Evolutionary conservation across 2,113 vertebrate species (phyloP), one percentile per base, ranked within the genome.

Genomic region (Mesocricetus auratus): DNA sequence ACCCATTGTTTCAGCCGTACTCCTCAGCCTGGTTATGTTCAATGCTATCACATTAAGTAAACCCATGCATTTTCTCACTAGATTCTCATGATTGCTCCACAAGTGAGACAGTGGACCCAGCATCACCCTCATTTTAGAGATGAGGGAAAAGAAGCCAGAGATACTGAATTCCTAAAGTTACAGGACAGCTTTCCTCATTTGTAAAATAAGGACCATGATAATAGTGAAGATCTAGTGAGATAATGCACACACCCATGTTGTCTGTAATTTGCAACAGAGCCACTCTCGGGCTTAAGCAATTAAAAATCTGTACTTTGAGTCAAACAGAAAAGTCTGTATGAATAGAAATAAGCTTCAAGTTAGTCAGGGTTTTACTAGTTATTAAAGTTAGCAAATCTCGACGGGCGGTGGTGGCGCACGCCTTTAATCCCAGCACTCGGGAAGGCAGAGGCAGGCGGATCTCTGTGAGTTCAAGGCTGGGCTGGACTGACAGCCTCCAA

Each of bases 251-350:
- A 36, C 90, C 53, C 86, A 53, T 33, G 36, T 5, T 93, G 90
- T 91, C 68, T 74, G 11, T 86, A 93, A 87, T 83, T 90, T 90
- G 78, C 60, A 86, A 89, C 1, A 87, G 39, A 92, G 68, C 19
- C 50, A 21, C 21, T 47, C 39, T 42, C 47, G 89, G n/a, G 83
- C 9, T 81, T 93, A 90, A 94, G 78, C 39, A 96, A 90, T 75
- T 64, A 91, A 94, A 96, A 82, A 73, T 77, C 36, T 91, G 71
- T 1, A 79, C 42, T 77, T 45, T 94, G 78, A 94, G 87, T 86
- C 33, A 89, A 87, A 95, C 29, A 53, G 89, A 93, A 93, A 92
- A 90, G 64, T 92, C 33, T 90, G 21, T 73, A 89, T 3, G 73
- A 53, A 53, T 3, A 78, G 78, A 94, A 97, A 78, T 87, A 74